These are phyloP conservation scores for Chymomyza costata DNA, from an alignment of 1,140 invertebrate species.

Conservation along the genomic window DNA sequence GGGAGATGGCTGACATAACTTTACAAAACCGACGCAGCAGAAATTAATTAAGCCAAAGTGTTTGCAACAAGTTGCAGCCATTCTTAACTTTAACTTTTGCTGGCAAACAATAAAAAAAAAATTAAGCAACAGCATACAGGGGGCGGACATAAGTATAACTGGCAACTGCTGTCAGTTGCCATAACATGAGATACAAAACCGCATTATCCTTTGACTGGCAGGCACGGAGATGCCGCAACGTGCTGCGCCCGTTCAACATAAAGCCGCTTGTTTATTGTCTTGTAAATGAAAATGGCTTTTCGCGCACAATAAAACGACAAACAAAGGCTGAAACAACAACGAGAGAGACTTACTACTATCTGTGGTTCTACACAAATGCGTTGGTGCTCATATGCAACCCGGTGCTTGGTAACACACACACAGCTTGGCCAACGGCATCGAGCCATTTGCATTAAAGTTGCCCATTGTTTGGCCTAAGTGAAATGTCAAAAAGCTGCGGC, in stretches of 20 bases:
- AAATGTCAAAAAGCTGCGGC: constrained; percentile 36
- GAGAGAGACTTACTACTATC: no score
- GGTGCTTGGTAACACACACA: no score
- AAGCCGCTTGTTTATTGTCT: constrained; percentile 51
- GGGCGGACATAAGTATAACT: constrained; percentile 7
- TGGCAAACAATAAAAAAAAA: no score
- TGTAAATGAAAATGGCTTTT: constrained; percentile 63
- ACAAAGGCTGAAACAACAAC: constrained; percentile 7
- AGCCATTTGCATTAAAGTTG: no score
- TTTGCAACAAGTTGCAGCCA: constrained; percentile 58
- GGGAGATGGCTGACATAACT: constrained; percentile 23
- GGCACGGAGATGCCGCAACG: constrained; percentile 3
- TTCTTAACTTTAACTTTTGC: not conserved
- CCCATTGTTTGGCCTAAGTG: constrained; percentile 24
- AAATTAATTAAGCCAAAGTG: constrained; percentile 60
- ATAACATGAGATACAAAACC: constrained; percentile 10
- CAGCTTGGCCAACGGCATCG: no score
- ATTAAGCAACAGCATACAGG: constrained; percentile 7
- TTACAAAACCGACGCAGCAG: constrained; percentile 43
- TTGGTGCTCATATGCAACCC: no score
- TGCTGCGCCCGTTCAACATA: constrained; percentile 19
- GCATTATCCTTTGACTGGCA: constrained; percentile 28
- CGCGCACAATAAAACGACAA: constrained; percentile 44
- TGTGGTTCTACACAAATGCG: no score
- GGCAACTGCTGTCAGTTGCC: constrained; percentile 21